Base-by-base conservation (phyloP, 2,888 invertebrate species). In the Sesia bembeciformis region DNA sequence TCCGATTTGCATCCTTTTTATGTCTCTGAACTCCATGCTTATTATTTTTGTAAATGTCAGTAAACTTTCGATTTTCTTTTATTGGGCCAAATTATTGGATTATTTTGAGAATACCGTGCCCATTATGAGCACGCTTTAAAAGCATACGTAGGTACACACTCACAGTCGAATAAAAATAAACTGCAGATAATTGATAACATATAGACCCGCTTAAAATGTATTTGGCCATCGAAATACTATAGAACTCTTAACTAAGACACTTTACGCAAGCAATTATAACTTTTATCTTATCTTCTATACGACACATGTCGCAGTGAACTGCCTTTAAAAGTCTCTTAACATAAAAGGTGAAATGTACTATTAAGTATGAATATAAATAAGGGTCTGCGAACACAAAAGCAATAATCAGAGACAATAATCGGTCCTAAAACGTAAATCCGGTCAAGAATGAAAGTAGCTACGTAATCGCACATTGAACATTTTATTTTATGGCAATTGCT, bases 401-500 rank as follows among this genome's bases (percentile, higher is more conserved):
- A 7, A 46, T 46, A 46, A 46, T 46, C 46, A 46, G 46, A 46
- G 46, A 46, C n/a, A 46, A 46, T 46, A 3, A 46, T 46, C 23
- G 46, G 4, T 46, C 4, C 8, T 46, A 8, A 46, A 46, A 46
- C 8, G 46, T 46, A 46, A 46, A 46, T 46, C 46, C 46, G 46
- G 46, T 46, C 46, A 46, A 46, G 46, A 46, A 46, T 46, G 46
- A 52, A 52, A 53, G 53, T 53, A 39, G 53, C 53, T 53, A 39
- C 55, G 52, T 49, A 50, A 55, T 51, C 55, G 53, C 51, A 6
- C 51, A 42, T 52, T 49, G 52, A 51, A 41, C 3, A n/a, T 46
- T 46, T 46, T 46, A 46, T 5, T 8, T 46, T 46, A 6, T 8
- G 46, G 5, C 4, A 4, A 46, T 46, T 46, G 8, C 6, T 46